These are phyloP conservation scores for Standfussiana lucernea DNA, from an alignment of 2,888 invertebrate species.

Conservation along the genomic window DNA sequence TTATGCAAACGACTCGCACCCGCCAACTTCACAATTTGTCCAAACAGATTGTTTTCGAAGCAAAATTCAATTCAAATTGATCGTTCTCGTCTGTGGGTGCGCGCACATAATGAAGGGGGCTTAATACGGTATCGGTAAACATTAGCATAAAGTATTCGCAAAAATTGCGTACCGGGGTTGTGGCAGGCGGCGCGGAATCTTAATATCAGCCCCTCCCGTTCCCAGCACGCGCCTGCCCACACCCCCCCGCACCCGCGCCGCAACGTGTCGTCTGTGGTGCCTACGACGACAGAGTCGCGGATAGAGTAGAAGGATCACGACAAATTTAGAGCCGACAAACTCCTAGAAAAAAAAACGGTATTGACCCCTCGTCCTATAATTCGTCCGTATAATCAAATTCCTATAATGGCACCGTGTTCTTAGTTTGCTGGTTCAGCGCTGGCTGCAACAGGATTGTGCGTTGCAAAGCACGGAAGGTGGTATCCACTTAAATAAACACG, in stretches of 20 bases:
- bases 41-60: slow-evolving; percentile 85
- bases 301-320: slow-evolving; percentile 15
- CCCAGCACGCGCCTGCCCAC: slow-evolving; percentile 28
- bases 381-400: too few species aligned
- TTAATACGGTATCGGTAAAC: slow-evolving; percentile 81
- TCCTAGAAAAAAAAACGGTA: not conserved
- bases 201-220: slow-evolving; percentile 73
- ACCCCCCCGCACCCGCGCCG: slow-evolving; percentile 13
- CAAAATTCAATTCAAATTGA: slow-evolving; percentile 82
- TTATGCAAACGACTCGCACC: slow-evolving; percentile 76
- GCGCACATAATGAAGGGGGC: slow-evolving; percentile 80
- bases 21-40: slow-evolving; percentile 81
- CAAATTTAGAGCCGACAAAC: not conserved
- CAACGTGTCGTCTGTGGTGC: slow-evolving; percentile 20
- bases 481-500: not conserved
- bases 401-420: not conserved
- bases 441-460: not conserved
- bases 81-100: slow-evolving; percentile 69
- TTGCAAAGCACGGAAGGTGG: too few species aligned
- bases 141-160: slow-evolving; percentile 84
- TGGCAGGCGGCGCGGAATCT: slow-evolving; percentile 76
- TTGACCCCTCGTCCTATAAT: not conserved
- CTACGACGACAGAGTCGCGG: not conserved
- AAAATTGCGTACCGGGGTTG: slow-evolving; percentile 80
- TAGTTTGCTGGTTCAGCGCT: not conserved